These are phyloP conservation scores for Vombatus ursinus DNA, from an alignment of 2,113 vertebrate genomes.

Conservation along the genomic window DNA sequence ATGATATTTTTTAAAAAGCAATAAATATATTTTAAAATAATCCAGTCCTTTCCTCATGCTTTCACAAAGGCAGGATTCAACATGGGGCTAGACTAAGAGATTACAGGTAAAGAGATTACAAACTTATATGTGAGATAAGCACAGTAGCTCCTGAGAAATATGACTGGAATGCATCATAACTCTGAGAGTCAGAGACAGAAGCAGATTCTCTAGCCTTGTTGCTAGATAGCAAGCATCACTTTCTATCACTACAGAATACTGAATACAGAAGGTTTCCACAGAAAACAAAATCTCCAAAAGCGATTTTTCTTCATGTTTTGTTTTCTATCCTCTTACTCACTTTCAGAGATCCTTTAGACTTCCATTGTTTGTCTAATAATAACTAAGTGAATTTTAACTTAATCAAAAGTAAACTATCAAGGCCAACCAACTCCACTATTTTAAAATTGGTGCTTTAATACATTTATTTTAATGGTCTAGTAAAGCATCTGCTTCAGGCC, in stretches of 20 bases:
- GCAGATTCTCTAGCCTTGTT: neutral
- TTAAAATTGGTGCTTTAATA: neutral
- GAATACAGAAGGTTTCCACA: neutral
- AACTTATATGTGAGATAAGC: neutral
- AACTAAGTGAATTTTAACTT: neutral
- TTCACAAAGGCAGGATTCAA: neutral
- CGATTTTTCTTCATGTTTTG: neutral
- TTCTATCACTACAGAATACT: neutral
- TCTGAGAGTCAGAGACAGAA: neutral
- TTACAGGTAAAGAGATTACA: neutral
- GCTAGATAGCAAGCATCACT: neutral
- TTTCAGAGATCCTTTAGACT: neutral
- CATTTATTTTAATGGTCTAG: neutral
- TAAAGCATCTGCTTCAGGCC: neutral
- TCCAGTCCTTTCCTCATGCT: neutral
- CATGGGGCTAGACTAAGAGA: neutral
- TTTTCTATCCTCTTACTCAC: neutral
- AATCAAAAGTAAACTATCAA: constrained; percentile 3
- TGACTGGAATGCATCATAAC: neutral
- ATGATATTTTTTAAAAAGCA: neutral
- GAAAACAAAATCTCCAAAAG: neutral
- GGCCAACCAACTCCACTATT: neutral
- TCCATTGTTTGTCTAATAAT: neutral
- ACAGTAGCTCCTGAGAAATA: neutral
- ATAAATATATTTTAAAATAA: neutral